Conservation (phyloP, 2,113 vertebrate species). For the Stigmatopora argus region DNA sequence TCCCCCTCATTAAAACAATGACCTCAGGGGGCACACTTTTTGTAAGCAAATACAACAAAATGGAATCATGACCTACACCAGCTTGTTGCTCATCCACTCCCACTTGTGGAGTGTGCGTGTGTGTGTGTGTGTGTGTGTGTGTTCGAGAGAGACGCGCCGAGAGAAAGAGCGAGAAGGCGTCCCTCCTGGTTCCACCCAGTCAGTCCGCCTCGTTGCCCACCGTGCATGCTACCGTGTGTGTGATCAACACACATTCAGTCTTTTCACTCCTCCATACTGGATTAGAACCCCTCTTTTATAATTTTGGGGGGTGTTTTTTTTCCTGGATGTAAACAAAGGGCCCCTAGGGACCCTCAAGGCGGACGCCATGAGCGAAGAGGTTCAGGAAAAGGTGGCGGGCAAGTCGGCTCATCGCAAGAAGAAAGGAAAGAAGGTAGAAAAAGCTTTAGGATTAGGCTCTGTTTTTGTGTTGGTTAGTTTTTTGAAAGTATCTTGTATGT, state of each 20-base stretch:
- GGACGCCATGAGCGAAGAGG: slow-evolving; percentile 66
- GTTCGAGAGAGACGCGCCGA: background rate
- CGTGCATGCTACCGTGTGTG: slow-evolving; percentile 16
- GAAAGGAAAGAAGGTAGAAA: slow-evolving; percentile 70
- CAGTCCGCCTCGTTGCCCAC: slow-evolving; percentile 37
- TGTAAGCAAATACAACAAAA: background rate
- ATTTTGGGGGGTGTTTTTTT: background rate
- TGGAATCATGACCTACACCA: slow-evolving; percentile 7
- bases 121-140: slow-evolving; percentile 7
- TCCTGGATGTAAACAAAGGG: slow-evolving; percentile 20
- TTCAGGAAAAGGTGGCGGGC: slow-evolving; percentile 58
- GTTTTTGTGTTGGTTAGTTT: background rate
- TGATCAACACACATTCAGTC: slow-evolving; percentile 19
- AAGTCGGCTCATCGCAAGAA: slow-evolving; percentile 66
- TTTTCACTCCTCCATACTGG: slow-evolving; percentile 56
- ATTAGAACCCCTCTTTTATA: slow-evolving; percentile 43
- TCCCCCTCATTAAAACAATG: background rate
- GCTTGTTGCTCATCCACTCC: slow-evolving; percentile 53
- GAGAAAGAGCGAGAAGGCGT: slow-evolving; percentile 24
- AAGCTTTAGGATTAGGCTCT: background rate
- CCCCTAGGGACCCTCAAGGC: slow-evolving; percentile 37
- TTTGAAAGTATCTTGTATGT: background rate
- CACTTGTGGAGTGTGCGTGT: slow-evolving; percentile 58
- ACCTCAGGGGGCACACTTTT: background rate
- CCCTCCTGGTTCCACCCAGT: slow-evolving; percentile 32